Percentiles rank a stretch among this genome's conserved stretches.
phyloP scores from a whole-genome alignment of 2,797 vertebrate genomes.

The Poeciliopsis infans region DNA sequence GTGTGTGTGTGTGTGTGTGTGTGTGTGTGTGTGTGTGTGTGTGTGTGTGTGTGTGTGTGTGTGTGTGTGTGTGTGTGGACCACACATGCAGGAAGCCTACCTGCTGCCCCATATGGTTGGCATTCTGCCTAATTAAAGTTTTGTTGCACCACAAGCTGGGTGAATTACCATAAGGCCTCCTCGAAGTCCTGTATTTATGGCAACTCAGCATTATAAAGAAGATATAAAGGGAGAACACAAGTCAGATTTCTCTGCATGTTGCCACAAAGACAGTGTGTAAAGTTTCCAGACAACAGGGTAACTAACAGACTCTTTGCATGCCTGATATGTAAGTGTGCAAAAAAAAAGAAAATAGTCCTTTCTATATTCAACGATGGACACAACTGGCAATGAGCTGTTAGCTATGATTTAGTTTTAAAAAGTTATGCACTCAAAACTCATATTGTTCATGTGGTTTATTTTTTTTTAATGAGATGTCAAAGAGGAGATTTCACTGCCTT shows the following conservation, averaged over 20 bases:
- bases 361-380: neutral
- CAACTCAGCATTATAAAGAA: constrained; percentile 78
- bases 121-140: constrained; percentile 77
- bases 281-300: constrained; percentile 63
- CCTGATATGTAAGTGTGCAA: constrained; percentile 21
- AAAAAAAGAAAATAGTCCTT: neutral
- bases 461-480: neutral
- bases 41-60: constrained; percentile 19
- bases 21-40: neutral
- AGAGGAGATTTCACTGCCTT: neutral
- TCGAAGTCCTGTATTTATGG: constrained; percentile 72
- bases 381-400: neutral
- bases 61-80: constrained; percentile 45
- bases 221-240: constrained; percentile 65
- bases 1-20: too few species aligned
- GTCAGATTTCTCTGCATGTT: constrained; percentile 61
- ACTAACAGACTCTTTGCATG: constrained; percentile 36
- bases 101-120: constrained; percentile 78
- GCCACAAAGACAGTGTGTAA: constrained; percentile 63
- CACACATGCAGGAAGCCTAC: constrained; percentile 66
- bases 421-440: neutral
- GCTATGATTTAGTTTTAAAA: neutral
- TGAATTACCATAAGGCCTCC: constrained; percentile 70
- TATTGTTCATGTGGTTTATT: neutral
- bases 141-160: constrained; percentile 73